phyloP scores from a whole-genome alignment of 2,113 vertebrate genomes.

The Numenius arquata region DNA sequence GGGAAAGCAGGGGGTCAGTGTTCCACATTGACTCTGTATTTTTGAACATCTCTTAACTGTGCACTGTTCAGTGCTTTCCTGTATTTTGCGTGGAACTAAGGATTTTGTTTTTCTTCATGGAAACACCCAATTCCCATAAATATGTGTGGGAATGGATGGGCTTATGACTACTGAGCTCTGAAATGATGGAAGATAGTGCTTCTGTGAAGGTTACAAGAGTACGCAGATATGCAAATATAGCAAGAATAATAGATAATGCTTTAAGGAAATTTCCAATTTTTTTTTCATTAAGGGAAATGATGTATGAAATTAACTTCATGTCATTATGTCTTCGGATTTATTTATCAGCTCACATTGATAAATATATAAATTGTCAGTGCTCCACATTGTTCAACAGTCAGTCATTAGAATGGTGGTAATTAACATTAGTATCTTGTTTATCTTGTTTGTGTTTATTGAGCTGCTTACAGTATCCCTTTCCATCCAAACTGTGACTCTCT shows the following conservation, averaged over 20 bases:
- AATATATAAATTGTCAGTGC: not conserved
- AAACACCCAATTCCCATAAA: not conserved
- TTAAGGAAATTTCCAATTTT: not conserved
- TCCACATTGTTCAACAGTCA: not conserved
- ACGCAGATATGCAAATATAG: not conserved
- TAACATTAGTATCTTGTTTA: not conserved
- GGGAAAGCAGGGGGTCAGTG: not conserved
- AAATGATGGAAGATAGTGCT: not conserved
- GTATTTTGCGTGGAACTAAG: not conserved
- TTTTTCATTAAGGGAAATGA: not conserved
- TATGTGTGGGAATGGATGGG: not conserved
- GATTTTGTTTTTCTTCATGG: not conserved
- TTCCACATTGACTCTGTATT: not conserved
- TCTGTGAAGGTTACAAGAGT: not conserved
- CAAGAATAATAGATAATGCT: not conserved
- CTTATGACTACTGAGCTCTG: not conserved
- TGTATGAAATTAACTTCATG: not conserved
- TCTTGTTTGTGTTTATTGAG: not conserved
- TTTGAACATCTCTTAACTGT: not conserved
- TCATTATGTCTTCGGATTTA: not conserved
- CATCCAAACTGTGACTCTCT: not conserved
- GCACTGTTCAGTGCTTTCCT: not conserved
- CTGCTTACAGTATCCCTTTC: not conserved
- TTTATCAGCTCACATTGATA: not conserved
- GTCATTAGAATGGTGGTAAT: not conserved